Conservation (phyloP, 2,888 invertebrate species). For the Patella ulyssiponensis region DNA sequence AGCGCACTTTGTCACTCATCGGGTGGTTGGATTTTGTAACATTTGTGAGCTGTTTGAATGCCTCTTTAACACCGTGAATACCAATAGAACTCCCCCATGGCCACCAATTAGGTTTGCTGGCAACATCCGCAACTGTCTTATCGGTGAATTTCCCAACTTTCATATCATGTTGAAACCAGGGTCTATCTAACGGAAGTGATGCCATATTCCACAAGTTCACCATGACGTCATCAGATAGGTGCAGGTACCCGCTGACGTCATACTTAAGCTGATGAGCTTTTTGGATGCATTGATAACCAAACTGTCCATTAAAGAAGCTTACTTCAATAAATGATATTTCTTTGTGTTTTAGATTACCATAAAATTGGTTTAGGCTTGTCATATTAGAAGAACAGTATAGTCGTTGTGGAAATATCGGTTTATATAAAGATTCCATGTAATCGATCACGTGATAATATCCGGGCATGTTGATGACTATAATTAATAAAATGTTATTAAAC, state of each 20-base stretch:
- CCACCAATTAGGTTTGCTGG: background rate
- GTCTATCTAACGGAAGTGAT: background rate
- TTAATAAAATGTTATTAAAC: background rate
- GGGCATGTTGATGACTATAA: background rate
- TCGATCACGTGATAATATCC: slow-evolving; percentile 3
- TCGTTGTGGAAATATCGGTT: slow-evolving; percentile 1
- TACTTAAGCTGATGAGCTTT: background rate
- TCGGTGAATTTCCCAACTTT: background rate
- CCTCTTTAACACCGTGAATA: background rate
- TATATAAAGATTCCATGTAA: background rate
- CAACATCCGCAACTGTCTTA: background rate
- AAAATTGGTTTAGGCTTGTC: background rate
- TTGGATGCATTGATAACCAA: background rate
- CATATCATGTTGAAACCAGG: background rate
- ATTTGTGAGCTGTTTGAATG: background rate
- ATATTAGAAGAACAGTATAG: background rate
- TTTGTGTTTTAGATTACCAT: background rate
- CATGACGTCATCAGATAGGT: background rate
- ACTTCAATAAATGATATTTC: background rate
- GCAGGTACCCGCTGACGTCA: background rate
- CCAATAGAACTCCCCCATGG: background rate
- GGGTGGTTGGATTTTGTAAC: background rate
- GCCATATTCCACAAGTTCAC: background rate
- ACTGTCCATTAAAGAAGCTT: background rate
- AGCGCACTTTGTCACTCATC: background rate